phyloP scores from a whole-genome alignment of 2,113 vertebrate genomes.

The Synchiropus splendidus region DNA sequence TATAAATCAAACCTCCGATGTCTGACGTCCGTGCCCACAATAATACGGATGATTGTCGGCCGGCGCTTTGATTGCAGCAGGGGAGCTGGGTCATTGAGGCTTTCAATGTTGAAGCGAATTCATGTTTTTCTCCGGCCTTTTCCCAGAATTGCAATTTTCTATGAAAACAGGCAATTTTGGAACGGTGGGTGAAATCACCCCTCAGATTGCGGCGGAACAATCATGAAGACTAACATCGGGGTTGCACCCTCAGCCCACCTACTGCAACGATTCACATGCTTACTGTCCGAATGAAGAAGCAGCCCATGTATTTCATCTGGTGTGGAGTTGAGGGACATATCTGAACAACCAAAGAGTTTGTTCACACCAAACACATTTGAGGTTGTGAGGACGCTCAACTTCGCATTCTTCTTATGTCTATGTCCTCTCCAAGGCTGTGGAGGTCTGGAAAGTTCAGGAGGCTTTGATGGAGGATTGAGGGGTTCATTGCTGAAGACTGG shows the following conservation, averaged over 20 bases:
- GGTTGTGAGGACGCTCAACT: conserved; percentile 16
- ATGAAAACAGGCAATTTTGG: conserved; percentile 32
- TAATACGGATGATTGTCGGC: conserved; percentile 27
- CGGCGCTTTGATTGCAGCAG: conserved; percentile 15
- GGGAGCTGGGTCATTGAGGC: conserved; percentile 1
- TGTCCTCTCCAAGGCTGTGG: conserved; percentile 22
- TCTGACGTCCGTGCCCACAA: conserved; percentile 25
- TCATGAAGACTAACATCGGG: conserved; percentile 18
- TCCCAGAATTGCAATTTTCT: conserved; percentile 33
- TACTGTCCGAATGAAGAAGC: conserved; percentile 15
- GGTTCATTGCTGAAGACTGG: too few relatives aligned
- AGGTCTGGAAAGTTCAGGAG: conserved; percentile 39
- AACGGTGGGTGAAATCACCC: conserved; percentile 31
- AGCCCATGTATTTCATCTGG: neutral
- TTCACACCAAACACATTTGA: conserved; percentile 32
- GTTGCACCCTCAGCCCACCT: conserved; percentile 19
- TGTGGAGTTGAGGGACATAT: conserved; percentile 36
- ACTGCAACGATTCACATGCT: conserved; percentile 9
- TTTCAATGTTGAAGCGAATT: conserved; percentile 10
- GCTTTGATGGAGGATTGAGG: conserved; percentile 27
- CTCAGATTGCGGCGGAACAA: conserved; percentile 27
- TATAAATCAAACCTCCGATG: conserved; percentile 11
- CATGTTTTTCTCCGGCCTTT: conserved; percentile 8
- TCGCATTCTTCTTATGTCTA: conserved; percentile 17
- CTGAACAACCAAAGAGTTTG: conserved; percentile 8